These are phyloP conservation scores for Athene cunicularia DNA, from an alignment of 2,113 vertebrate genomes.

Conservation along the genomic window DNA sequence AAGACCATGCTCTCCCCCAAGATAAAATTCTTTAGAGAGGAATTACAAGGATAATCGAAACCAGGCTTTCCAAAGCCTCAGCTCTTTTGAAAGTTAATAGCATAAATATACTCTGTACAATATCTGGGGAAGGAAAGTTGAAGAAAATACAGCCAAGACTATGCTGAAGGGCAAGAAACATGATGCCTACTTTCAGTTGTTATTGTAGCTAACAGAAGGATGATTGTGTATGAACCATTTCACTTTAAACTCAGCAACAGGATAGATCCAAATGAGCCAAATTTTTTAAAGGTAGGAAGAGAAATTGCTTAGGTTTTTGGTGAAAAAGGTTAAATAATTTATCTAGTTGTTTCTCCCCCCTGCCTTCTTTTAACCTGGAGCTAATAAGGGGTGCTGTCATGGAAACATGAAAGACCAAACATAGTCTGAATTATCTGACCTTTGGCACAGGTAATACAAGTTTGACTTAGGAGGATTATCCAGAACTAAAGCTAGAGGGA, in stretches of 20 bases:
- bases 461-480: conserved; percentile 31
- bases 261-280: neutral
- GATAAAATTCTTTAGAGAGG: neutral
- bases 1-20: neutral
- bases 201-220: neutral
- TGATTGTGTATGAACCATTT: neutral
- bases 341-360: neutral
- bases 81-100: conserved; percentile 44
- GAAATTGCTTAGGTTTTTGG: neutral
- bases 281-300: neutral
- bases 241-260: neutral
- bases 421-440: conserved; percentile 19
- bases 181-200: neutral
- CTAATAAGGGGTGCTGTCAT: conserved; percentile 59
- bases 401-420: conserved; percentile 47
- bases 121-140: neutral
- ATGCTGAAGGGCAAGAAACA: neutral
- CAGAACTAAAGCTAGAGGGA: conserved; percentile 17
- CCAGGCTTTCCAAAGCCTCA: conserved; percentile 15
- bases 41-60: conserved; percentile 7
- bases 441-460: conserved; percentile 45
- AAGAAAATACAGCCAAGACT: neutral
- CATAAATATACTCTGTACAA: conserved; percentile 2
- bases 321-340: conserved; percentile 6
- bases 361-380: neutral